Base-by-base conservation (phyloP, 2,888 invertebrate genomes). In the Chloroclysta siterata region DNA sequence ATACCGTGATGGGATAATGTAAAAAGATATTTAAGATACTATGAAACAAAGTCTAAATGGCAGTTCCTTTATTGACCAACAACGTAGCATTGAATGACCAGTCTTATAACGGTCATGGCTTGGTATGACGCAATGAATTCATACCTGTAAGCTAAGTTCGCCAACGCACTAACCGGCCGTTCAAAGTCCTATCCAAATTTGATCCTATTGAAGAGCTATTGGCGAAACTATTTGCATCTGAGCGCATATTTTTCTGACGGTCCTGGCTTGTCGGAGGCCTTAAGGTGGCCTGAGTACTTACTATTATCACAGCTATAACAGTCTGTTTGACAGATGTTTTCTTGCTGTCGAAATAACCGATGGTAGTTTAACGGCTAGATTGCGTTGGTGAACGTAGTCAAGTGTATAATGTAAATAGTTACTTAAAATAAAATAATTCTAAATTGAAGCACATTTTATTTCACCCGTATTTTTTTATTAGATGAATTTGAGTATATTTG, bases 401-500 rank as follows among this genome's bases (percentile, higher is more conserved):
- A 11, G 46, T 62, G 62, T 59, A 59, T 46, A 63, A 60, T 66
- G 66, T 66, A 66, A 57, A 63, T 66, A 66, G 53, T 39, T 66
- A 63, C 57, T 42, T 66, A 60, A 63, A 60, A 60, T 46, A 65
- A 52, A 55, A 22, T 58, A 51, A 58, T 68, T 63, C 63, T 54
- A 68, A 65, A 63, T 68, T 60, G 39, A 63, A 53, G 58, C 58
- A 60, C 63, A 63, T 68, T 65, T 65, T 63, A 61, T 68, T 63
- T 56, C 48, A 53, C 42, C 57, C 54, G 46, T 51, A 51, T 48
- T 57, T 58, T 53, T 53, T 39, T 39, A 33, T 33, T 22, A n/a
- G n/a, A n/a, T n/a, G n/a, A n/a, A n/a, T n/a, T n/a, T n/a, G n/a
- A n/a, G n/a, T n/a, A n/a, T n/a, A n/a, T n/a, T n/a, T n/a, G n/a